These are phyloP conservation scores for Myrmecobius fasciatus DNA, from an alignment of 2,113 vertebrate genomes.

Conservation along the genomic window DNA sequence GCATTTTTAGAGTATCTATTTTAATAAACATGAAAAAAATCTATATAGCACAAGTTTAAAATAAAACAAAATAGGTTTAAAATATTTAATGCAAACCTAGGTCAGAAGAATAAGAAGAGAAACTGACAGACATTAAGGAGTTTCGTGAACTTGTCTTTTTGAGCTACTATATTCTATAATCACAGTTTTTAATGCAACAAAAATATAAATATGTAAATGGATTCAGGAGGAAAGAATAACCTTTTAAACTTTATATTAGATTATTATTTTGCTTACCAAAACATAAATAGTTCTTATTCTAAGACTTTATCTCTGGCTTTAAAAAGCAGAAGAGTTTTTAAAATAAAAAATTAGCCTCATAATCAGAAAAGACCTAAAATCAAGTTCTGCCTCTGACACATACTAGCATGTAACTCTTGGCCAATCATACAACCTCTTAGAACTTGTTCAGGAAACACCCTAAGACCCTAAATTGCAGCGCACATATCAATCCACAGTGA, in stretches of 20 bases:
- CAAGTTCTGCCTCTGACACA: not conserved
- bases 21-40: not conserved
- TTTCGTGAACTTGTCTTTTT: too few species aligned
- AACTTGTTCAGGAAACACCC: not conserved
- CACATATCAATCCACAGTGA: not conserved
- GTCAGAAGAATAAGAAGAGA: not conserved
- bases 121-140: not conserved
- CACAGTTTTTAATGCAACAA: not conserved
- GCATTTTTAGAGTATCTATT: not conserved
- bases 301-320: not conserved
- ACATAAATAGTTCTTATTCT: not conserved
- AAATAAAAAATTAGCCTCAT: not conserved
- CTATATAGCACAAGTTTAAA: not conserved
- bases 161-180: not conserved
- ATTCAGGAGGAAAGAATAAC: not conserved
- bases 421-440: not conserved
- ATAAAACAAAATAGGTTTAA: not conserved
- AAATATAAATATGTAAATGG: not conserved
- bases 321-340: not conserved
- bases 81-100: not conserved
- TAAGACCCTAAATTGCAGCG: not conserved
- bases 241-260: not conserved
- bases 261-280: not conserved
- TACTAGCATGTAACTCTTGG: not conserved
- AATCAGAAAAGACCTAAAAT: not conserved